Conservation (phyloP, 2,113 vertebrate genomes). For the Stomatorhinus ivindoensis region DNA sequence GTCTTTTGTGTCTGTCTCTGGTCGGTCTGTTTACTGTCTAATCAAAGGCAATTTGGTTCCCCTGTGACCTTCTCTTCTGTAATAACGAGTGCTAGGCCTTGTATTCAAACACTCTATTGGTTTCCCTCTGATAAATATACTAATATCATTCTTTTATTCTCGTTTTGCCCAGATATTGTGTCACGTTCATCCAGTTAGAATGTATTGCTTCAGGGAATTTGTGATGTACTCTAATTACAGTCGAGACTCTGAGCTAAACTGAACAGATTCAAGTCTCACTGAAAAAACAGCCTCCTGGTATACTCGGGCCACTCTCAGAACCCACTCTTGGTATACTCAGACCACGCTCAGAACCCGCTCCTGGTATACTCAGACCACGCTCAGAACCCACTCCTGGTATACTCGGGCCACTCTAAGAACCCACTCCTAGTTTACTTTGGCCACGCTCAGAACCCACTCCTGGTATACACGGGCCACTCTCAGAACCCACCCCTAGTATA, state of each 20-base stretch:
- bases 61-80: not conserved
- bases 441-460: not conserved
- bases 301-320: not conserved
- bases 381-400: not conserved
- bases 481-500: not conserved
- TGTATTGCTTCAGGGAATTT: not conserved
- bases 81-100: not conserved
- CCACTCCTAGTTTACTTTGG: not conserved
- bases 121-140: not conserved
- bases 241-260: not conserved
- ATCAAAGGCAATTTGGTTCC: not conserved
- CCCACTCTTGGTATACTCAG: not conserved
- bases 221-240: not conserved
- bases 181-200: not conserved
- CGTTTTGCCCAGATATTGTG: not conserved
- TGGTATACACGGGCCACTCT: not conserved
- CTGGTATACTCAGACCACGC: not conserved
- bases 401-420: not conserved
- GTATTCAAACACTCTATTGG: not conserved
- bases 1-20: not conserved
- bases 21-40: slow-evolving; percentile 1
- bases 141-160: not conserved
- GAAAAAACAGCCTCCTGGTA: not conserved
- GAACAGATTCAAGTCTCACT: not conserved
- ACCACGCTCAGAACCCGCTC: not conserved